Percentiles rank a stretch among this genome's conserved stretches.
Evolutionary conservation across 1,140 invertebrate species (phyloP).

Genomic region (Chironomus striatipennis): DNA sequence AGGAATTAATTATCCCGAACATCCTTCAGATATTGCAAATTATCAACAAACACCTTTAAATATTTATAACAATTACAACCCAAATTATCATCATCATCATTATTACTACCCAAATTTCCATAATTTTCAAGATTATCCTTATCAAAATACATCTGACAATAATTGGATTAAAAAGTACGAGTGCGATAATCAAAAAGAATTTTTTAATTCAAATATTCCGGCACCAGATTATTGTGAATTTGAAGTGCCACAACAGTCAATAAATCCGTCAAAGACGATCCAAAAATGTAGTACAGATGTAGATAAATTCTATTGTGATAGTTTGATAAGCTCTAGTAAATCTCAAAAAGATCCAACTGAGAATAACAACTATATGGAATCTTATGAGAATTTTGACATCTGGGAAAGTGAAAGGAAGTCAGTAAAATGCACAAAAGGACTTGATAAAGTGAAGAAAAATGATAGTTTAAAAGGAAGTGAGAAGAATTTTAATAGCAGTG

Average conservation of each 20-base stretch:
- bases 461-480: background rate
- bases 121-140: background rate
- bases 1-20: background rate
- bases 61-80: constrained; percentile 14
- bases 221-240: background rate
- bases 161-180: constrained; percentile 10
- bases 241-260: background rate
- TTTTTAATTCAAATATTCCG: background rate
- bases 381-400: background rate
- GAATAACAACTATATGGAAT: background rate
- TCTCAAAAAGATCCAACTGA: background rate
- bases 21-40: background rate
- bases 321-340: background rate
- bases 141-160: background rate
- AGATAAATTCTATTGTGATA: background rate
- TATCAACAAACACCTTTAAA: background rate
- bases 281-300: background rate
- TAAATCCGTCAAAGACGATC: background rate
- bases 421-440: background rate
- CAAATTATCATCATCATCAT: constrained; percentile 15
- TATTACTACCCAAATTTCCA: constrained; percentile 3
- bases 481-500: background rate
- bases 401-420: background rate
- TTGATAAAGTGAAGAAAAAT: background rate
- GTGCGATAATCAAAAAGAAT: constrained; percentile 13